Evolutionary conservation across 2,113 vertebrate species (phyloP).

Genomic region (Salvelinus alpinus): DNA sequence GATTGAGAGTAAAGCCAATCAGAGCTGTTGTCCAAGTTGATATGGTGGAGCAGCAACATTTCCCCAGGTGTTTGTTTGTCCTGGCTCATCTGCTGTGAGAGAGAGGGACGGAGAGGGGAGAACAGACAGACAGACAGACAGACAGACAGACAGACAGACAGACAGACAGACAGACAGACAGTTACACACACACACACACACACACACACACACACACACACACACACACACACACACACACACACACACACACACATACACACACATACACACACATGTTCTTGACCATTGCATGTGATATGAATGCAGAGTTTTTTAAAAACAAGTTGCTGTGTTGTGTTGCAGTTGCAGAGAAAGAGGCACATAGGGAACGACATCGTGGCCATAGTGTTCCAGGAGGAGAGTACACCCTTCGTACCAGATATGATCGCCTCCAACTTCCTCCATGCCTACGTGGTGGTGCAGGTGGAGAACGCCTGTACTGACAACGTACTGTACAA

Average conservation of each 20-base stretch:
- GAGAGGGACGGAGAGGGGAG: not conserved
- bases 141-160: not conserved
- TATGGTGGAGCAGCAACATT: slow-evolving; percentile 21
- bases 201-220: not conserved
- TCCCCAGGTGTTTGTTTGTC: slow-evolving; percentile 41
- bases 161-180: too few relatives aligned
- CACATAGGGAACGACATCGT: slow-evolving; percentile 99
- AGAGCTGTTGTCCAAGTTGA: not conserved
- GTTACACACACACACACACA: too few relatives aligned
- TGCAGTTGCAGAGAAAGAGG: slow-evolving; percentile 92
- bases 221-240: not conserved
- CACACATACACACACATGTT: not conserved
- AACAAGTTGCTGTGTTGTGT: slow-evolving; percentile 15
- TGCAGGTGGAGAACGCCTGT: slow-evolving; percentile 84
- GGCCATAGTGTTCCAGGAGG: slow-evolving; percentile 94
- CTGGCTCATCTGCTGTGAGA: not conserved
- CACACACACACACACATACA: too few relatives aligned
- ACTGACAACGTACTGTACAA: slow-evolving; percentile 86
- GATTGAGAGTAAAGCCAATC: not conserved
- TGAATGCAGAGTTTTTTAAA: not conserved
- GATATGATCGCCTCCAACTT: slow-evolving; percentile 99
- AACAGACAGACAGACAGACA: not conserved
- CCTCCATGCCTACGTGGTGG: slow-evolving; percentile 91
- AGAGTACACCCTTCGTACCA: slow-evolving; percentile 96
- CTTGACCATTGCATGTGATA: not conserved